Base-by-base conservation (phyloP, 2,888 invertebrate species). In the Hemistola chrysoprasaria region DNA sequence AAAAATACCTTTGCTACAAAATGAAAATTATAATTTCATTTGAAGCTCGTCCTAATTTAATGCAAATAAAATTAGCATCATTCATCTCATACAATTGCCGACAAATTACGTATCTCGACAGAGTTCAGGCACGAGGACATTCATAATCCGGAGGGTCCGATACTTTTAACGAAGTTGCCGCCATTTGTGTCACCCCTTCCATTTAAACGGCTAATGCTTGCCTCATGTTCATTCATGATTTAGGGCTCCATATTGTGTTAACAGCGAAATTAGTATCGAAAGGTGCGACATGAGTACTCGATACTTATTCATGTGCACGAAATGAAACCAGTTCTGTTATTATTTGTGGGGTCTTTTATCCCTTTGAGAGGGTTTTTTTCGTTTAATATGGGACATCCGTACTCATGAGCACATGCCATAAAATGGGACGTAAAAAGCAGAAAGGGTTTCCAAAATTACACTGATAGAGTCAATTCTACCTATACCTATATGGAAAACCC, bases 201-300 rank as follows among this genome's bases (percentile, higher is more conserved):
- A 49, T 47, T 56, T 50, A 59, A 55, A 58, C 53, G 50, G 54
- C 62, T 74, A 71, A 76, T 71, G 59, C 65, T 54, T 49, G 60
- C 59, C 73, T 80, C 77, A 76, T 80, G 78, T 81, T 78, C 79
- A 82, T 83, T 80, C 81, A 82, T 81, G 74, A 78, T 78, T 71
- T 71, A 74, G 74, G 81, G 81, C 56, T 47, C 56, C 47, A 65
- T 69, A 78, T 81, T 81, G 77, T 82, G 72, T 78, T 78, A 78
- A 74, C 73, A 77, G 64, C 57, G 59, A 83, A 83, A 86, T 87
- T 86, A 86, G 81, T 77, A 75, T 66, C 62, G 71, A 83, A 85
- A 86, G 87, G 87, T 87, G 87, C 71, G 71, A 79, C 59, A 66
- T 76, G 78, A 73, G 69, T 68, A 71, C 80, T 78, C 74, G 51